Percentiles rank a stretch among this genome's conserved stretches.
phyloP scores from a whole-genome alignment of 2,888 invertebrate genomes.

The Zaprionus bogoriensis region DNA sequence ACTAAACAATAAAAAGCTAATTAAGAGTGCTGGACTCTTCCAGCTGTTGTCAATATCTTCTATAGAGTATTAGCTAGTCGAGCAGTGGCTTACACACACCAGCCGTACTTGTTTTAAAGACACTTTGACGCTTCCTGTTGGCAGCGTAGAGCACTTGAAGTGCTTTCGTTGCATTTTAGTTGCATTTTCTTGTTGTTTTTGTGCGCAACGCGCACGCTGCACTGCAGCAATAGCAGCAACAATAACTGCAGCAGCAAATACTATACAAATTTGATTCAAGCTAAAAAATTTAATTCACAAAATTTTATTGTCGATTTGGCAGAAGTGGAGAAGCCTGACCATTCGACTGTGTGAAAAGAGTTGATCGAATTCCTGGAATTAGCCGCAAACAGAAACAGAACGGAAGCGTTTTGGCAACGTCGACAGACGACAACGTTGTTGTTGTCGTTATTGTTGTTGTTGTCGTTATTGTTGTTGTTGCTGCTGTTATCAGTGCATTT shows the following conservation, averaged over 20 bases:
- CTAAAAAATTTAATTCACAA: constrained; percentile 54
- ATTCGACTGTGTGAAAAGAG: constrained; percentile 63
- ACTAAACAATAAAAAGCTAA: too few species aligned
- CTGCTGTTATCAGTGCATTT: constrained; percentile 25
- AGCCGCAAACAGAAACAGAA: constrained; percentile 45
- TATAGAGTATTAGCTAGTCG: constrained; percentile 11
- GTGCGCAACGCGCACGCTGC: constrained; percentile 55
- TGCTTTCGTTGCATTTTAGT: constrained; percentile 60
- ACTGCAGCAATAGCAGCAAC: constrained; percentile 36
- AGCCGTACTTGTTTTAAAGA: constrained; percentile 39
- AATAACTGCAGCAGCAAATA: neutral
- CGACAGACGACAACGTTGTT: constrained; percentile 37
- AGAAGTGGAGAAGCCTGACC: constrained; percentile 30
- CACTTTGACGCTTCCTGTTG: constrained; percentile 59
- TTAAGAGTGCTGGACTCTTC: too few species aligned
- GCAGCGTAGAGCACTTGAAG: constrained; percentile 32
- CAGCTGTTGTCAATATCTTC: too few species aligned
- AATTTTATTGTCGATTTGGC: constrained; percentile 52
- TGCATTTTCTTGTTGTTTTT: constrained; percentile 66
- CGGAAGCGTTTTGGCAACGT: constrained; percentile 63
- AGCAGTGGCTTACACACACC: neutral
- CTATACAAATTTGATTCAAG: constrained; percentile 46
- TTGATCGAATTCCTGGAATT: constrained; percentile 69
- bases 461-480: constrained; percentile 6
- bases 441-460: constrained; percentile 19